These are phyloP conservation scores for Autographa gamma DNA, from an alignment of 2,888 invertebrate species.

Conservation along the genomic window DNA sequence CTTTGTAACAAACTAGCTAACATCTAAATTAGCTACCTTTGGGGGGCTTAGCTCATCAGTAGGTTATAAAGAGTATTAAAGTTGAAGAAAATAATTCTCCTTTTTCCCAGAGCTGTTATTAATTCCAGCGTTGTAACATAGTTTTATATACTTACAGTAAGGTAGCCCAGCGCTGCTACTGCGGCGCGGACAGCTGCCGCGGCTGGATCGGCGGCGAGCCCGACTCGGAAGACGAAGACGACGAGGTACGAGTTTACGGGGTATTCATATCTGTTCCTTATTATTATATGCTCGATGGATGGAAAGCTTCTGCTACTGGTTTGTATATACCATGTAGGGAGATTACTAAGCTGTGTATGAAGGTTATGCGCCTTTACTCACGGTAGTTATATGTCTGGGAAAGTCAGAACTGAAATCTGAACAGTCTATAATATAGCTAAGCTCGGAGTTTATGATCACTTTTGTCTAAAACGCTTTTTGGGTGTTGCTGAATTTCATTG, in stretches of 20 bases:
- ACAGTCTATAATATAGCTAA: too few species aligned
- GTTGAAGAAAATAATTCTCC: too few species aligned
- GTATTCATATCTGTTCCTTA: conserved; percentile 39
- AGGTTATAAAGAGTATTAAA: too few species aligned
- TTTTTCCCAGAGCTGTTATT: neutral
- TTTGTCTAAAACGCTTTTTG: too few species aligned
- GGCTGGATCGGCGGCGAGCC: conserved; percentile 98
- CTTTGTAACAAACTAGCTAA: too few species aligned
- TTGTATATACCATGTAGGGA: neutral
- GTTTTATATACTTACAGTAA: conserved; percentile 89
- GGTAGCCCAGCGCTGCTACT: conserved; percentile 98
- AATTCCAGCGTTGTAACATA: conserved; percentile 48
- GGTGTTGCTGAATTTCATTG: too few species aligned
- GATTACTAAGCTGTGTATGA: neutral
- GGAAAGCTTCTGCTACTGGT: neutral
- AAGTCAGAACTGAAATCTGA: too few species aligned
- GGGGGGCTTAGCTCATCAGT: too few species aligned
- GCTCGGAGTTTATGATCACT: too few species aligned
- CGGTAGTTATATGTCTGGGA: too few species aligned
- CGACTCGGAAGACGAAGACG: conserved; percentile 87
- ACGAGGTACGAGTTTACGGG: conserved; percentile 73
- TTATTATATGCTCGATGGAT: conserved; percentile 8
- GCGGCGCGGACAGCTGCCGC: conserved; percentile 96
- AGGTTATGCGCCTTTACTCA: too few species aligned
- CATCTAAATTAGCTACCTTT: too few species aligned